Base-by-base conservation (phyloP, 2,888 invertebrate genomes). In the Eledona agricola region DNA sequence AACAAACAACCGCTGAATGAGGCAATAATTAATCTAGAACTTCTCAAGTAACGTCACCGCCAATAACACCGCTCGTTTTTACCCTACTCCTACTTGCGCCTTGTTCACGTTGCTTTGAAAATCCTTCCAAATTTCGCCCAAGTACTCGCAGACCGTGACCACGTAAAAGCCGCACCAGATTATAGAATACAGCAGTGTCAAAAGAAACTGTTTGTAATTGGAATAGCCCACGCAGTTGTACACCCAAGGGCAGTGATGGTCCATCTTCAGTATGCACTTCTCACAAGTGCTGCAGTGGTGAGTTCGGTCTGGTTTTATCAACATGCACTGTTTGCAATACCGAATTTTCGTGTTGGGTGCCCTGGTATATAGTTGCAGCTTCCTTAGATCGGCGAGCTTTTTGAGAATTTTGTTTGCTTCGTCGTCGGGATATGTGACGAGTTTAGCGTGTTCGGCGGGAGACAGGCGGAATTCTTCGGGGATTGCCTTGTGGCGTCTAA, bases 311-410 rank as follows among this genome's bases (percentile, higher is more conserved):
- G 72, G 72, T 54, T 72, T 72, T 13, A 71, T 64, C 4, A 59
- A 58, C 38, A 56, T 62, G 40, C 71, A 71, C 13, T 40, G 53
- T 16, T 49, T 45, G 47, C 72, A 72, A 46, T 65, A 72, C 3
- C 96, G 83, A 57, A 91, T 83, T 37, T 84, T 79, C 74, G 84
- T 84, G 70, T 79, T 78, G 45, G 80, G 77, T 23, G 83, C 83
- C 80, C 92, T 84, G 74, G 90, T 93, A 52, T 85, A 83, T 38
- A 94, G 81, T 23, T 93, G 92, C 63, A 92, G 81, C 70, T 86
- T 51, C 26, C 55, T 52, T 20, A 51, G 35, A 4, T 25, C 22
- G 6, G 47, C 25, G 4, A 62, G 23, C 13, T 45, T 43, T 20
- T 59, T 51, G 16, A 64, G 42, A 13, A 62, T 55, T 7, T 28